A percentile compares a stretch with the other conserved stretches of the same genome.
Conservation (phyloP, 2,797 vertebrate genomes). For the Selene dorsalis region DNA sequence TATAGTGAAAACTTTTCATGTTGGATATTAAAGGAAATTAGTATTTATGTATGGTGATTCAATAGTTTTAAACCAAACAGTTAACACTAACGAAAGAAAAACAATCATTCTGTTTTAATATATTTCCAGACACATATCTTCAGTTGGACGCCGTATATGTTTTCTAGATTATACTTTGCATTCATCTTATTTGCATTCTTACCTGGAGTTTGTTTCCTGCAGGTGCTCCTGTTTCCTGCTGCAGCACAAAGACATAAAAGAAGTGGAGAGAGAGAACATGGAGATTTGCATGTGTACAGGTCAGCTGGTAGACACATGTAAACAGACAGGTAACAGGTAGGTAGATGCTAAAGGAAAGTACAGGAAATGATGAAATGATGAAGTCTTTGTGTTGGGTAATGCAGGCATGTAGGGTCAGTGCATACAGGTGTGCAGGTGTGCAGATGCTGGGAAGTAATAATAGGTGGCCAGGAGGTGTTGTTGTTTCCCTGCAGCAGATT, state of each 20-base stretch:
- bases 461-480: neutral
- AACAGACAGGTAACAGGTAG: conserved; percentile 6
- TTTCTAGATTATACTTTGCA: neutral
- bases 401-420: conserved; percentile 14
- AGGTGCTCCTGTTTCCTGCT: neutral
- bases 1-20: too few relatives aligned
- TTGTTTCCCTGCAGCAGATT: neutral
- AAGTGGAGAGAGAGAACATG: neutral
- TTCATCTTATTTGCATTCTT: conserved; percentile 10
- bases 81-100: neutral
- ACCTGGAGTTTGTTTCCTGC: neutral
- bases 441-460: conserved; percentile 21
- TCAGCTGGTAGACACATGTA: conserved; percentile 10
- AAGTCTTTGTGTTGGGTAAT: conserved; percentile 23
- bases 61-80: neutral
- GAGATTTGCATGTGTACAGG: conserved; percentile 21
- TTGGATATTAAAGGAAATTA: neutral
- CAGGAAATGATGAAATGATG: conserved; percentile 19
- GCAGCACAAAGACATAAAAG: neutral
- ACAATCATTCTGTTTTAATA: neutral
- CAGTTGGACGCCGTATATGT: neutral
- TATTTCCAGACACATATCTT: neutral
- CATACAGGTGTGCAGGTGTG: conserved; percentile 12
- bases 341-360: conserved; percentile 37
- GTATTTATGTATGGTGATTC: neutral